A percentile compares a stretch with the other conserved stretches of the same genome.
Conservation (phyloP, 2,797 vertebrate species). For the Siniperca undulata region DNA sequence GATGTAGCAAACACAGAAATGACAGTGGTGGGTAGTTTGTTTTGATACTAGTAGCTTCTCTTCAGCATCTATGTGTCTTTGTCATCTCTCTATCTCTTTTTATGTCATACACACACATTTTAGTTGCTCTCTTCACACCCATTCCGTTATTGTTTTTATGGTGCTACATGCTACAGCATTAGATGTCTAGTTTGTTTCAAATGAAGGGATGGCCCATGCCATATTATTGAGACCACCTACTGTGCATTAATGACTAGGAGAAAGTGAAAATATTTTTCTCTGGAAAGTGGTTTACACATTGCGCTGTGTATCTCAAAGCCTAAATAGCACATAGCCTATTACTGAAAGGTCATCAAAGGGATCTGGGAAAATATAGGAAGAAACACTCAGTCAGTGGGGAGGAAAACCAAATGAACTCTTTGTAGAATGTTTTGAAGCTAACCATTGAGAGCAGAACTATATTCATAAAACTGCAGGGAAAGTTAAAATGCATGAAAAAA, state of each 20-base stretch:
- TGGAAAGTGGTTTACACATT: conserved; percentile 60
- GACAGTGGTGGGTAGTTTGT: conserved; percentile 28
- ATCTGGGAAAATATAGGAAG: conserved; percentile 54
- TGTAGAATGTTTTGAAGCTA: conserved; percentile 47
- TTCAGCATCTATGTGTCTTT: conserved; percentile 34
- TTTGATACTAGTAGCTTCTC: conserved; percentile 46
- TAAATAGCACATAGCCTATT: conserved; percentile 66
- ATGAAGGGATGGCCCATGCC: conserved; percentile 67
- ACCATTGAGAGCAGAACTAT: conserved; percentile 49
- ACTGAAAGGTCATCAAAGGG: conserved; percentile 77
- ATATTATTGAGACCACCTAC: conserved; percentile 73
- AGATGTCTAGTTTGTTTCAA: conserved; percentile 65
- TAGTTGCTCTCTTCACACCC: conserved; percentile 26
- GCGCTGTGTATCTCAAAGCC: conserved; percentile 56
- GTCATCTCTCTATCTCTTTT: conserved; percentile 27
- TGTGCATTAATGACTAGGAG: conserved; percentile 78
- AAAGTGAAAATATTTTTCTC: conserved; percentile 61
- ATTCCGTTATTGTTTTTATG: conserved; percentile 63
- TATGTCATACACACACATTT: conserved; percentile 43
- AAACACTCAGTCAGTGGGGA: conserved; percentile 48
- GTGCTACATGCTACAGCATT: conserved; percentile 45
- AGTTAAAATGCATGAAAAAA: conserved; percentile 37
- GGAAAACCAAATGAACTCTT: conserved; percentile 56
- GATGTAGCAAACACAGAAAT: conserved; percentile 45
- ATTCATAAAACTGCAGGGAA: conserved; percentile 41